Percentiles rank a stretch among this genome's conserved stretches.
Evolutionary conservation across 2,888 invertebrate genomes (phyloP).

Genomic region (Hydrotaea cyrtoneurina): DNA sequence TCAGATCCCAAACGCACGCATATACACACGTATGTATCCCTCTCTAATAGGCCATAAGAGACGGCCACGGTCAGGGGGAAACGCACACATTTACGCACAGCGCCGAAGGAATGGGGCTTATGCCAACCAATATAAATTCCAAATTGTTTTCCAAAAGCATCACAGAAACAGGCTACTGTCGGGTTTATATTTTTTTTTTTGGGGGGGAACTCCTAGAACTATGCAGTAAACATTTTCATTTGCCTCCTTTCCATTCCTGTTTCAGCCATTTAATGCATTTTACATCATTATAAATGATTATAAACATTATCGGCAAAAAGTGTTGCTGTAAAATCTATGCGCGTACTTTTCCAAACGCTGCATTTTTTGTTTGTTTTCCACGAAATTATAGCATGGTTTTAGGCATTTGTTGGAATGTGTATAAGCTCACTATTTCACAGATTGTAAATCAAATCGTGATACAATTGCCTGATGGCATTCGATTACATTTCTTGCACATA

Average conservation of each 20-base stretch:
- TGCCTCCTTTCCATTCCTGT: background rate
- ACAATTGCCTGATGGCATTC: constrained; percentile 41
- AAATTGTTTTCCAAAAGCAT: background rate
- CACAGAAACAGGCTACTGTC: background rate
- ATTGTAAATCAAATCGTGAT: constrained; percentile 41
- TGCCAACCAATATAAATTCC: background rate
- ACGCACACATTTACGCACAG: background rate
- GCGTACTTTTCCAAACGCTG: background rate
- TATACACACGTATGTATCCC: too few species aligned
- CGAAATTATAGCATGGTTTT: constrained; percentile 21
- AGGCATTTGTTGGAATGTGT: constrained; percentile 29
- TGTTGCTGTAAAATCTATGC: background rate
- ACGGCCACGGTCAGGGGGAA: background rate
- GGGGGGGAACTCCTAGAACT: background rate
- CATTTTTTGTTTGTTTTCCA: background rate
- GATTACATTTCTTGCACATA: constrained; percentile 18
- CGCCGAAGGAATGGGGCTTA: background rate
- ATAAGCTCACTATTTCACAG: constrained; percentile 38
- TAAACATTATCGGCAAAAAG: background rate
- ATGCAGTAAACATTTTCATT: background rate
- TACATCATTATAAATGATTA: constrained; percentile 48
- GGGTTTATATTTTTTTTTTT: background rate
- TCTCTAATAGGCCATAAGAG: constrained; percentile 22
- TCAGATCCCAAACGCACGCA: background rate
- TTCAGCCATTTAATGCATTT: constrained; percentile 5